These are phyloP conservation scores for Cataglyphis cursor DNA, from an alignment of 2,888 invertebrate species.

Conservation along the genomic window DNA sequence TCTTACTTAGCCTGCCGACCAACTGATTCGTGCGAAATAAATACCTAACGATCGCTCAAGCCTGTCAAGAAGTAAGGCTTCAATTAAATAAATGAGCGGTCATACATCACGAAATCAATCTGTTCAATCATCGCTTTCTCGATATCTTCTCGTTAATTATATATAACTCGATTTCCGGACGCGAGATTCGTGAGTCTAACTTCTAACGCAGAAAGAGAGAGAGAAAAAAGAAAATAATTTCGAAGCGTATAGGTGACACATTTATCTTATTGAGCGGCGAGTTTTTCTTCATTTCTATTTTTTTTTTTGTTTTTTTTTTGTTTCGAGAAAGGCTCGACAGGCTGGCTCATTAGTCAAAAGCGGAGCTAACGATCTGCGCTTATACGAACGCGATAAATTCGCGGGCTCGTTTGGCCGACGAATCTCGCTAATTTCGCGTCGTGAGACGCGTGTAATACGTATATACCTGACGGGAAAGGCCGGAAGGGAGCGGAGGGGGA, in stretches of 20 bases:
- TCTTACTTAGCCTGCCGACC: conserved; percentile 29
- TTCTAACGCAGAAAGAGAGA: conserved; percentile 25
- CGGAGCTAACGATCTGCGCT: conserved; percentile 62
- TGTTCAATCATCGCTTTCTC: conserved; percentile 54
- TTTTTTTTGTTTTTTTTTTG: conserved; percentile 4
- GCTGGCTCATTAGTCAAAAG: conserved; percentile 69
- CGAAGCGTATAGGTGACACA: conserved; percentile 60
- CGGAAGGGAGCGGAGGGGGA: neutral
- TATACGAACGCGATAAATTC: conserved; percentile 65
- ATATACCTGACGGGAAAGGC: conserved; percentile 6
- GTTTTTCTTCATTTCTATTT: neutral
- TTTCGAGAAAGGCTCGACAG: conserved; percentile 55
- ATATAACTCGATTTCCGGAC: conserved; percentile 44
- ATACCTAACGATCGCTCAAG: conserved; percentile 52
- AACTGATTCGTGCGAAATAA: conserved; percentile 54
- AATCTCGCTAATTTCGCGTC: conserved; percentile 57
- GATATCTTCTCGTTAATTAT: conserved; percentile 55
- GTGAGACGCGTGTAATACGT: conserved; percentile 45
- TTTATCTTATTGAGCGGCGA: conserved; percentile 66
- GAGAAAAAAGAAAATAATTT: conserved; percentile 39
- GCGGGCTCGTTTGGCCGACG: conserved; percentile 59
- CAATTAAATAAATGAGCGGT: conserved; percentile 54
- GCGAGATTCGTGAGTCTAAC: conserved; percentile 42
- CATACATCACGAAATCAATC: conserved; percentile 55
- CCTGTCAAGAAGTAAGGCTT: conserved; percentile 58